Percentiles rank a stretch among this genome's conserved stretches.
These are phyloP conservation scores for Aldabrachelys gigantea DNA, from an alignment of 2,113 vertebrate genomes.

Conservation along the genomic window DNA sequence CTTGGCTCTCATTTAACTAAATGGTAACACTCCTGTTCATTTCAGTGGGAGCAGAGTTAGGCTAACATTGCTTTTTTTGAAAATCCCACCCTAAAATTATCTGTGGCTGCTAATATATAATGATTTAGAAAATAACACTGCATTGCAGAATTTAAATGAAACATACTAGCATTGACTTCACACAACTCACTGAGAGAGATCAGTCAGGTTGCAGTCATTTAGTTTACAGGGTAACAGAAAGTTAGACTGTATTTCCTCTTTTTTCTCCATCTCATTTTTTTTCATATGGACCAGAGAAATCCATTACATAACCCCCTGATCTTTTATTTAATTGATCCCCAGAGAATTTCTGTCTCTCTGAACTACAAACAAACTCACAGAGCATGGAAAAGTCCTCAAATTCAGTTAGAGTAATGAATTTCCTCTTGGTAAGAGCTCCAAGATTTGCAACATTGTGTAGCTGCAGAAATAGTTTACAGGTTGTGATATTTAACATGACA, in stretches of 20 bases:
- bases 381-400: constrained; percentile 10
- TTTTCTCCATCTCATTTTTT: neutral
- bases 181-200: neutral
- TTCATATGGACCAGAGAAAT: constrained; percentile 2
- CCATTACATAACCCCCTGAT: neutral
- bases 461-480: constrained; percentile 1
- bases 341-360: constrained; percentile 33
- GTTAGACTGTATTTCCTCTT: neutral
- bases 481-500: constrained; percentile 25
- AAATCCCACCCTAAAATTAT: neutral
- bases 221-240: neutral
- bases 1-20: neutral
- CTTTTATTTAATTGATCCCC: neutral
- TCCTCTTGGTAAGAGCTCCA: constrained; percentile 13
- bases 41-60: neutral
- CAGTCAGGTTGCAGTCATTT: neutral
- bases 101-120: neutral
- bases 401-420: constrained; percentile 34
- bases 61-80: neutral
- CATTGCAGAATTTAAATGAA: neutral
- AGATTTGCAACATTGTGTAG: constrained; percentile 10
- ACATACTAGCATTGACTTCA: neutral
- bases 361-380: constrained; percentile 7
- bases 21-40: neutral
- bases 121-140: constrained; percentile 11